A percentile compares a stretch with the other conserved stretches of the same genome.
phyloP scores from a whole-genome alignment of 2,888 invertebrate genomes.

The Papilio elwesi region DNA sequence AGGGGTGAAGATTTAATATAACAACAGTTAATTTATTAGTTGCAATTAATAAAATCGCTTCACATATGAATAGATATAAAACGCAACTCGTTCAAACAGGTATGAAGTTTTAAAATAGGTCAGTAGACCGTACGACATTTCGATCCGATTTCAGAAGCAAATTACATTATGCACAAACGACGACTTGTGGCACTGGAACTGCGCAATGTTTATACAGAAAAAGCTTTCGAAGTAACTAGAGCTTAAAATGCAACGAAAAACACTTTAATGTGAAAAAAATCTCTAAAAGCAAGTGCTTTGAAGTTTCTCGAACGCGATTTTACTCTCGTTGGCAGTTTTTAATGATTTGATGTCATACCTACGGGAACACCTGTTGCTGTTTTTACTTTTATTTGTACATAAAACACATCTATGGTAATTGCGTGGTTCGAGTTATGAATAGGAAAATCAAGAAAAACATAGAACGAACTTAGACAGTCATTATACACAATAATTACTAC shows the following conservation, averaged over 20 bases:
- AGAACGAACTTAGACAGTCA: too few species aligned
- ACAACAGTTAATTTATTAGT: too few species aligned
- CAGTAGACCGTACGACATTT: conserved; percentile 20
- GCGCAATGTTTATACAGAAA: conserved; percentile 26
- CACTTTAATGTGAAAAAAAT: conserved; percentile 32
- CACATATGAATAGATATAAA: too few species aligned
- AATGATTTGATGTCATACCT: conserved; percentile 33
- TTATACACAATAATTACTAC: too few species aligned
- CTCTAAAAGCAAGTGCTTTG: conserved; percentile 34
- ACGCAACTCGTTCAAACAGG: conserved; percentile 11
- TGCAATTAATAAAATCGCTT: too few species aligned
- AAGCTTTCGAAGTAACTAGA: conserved; percentile 37
- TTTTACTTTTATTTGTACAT: conserved; percentile 5
- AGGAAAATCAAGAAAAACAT: too few species aligned
- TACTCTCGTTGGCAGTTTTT: conserved; percentile 29
- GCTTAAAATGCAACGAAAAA: conserved; percentile 38
- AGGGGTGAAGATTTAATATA: too few species aligned
- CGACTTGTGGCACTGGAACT: conserved; percentile 23
- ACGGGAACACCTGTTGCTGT: conserved; percentile 35
- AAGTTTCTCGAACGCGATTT: conserved; percentile 32
- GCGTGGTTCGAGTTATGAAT: not conserved
- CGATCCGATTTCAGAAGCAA: conserved; percentile 35
- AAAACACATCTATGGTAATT: not conserved
- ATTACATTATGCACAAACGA: conserved; percentile 35
- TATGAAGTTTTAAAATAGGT: conserved; percentile 22